phyloP scores from a whole-genome alignment of 2,888 invertebrate species.

The Adelognathus sp. region DNA sequence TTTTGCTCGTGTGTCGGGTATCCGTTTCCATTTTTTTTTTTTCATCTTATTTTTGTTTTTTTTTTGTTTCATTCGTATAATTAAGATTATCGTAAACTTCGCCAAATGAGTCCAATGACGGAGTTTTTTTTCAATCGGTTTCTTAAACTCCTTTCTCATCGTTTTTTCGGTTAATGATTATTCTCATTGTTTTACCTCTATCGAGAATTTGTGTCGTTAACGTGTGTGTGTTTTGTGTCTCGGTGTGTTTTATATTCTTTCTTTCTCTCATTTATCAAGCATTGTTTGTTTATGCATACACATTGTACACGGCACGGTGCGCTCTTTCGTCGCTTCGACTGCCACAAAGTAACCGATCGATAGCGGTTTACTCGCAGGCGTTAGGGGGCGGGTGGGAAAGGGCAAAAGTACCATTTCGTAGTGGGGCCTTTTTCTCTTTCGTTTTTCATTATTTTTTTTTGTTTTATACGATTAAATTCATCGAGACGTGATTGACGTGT shows the following conservation, averaged over 20 bases:
- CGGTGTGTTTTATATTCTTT: constrained; percentile 62
- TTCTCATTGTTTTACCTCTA: constrained; percentile 31
- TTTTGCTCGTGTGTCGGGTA: constrained; percentile 31
- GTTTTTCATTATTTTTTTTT: constrained; percentile 23
- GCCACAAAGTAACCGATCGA: constrained; percentile 22
- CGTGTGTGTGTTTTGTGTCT: constrained; percentile 29
- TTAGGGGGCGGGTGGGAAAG: constrained; percentile 30
- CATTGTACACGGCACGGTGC: constrained; percentile 74
- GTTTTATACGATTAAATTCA: constrained; percentile 70
- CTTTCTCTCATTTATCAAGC: constrained; percentile 64
- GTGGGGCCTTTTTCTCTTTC: background rate
- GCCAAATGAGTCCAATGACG: constrained; percentile 47
- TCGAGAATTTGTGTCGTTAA: constrained; percentile 41
- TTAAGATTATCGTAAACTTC: constrained; percentile 40
- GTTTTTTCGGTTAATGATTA: constrained; percentile 22
- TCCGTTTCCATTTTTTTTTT: too few species aligned
- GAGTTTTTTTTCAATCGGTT: constrained; percentile 14
- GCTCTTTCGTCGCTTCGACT: constrained; percentile 37
- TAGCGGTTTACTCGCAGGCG: constrained; percentile 67
- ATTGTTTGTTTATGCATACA: constrained; percentile 75
- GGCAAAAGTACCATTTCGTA: background rate
- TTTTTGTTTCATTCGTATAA: background rate
- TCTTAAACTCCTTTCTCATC: constrained; percentile 7
- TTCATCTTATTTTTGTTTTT: constrained; percentile 22
- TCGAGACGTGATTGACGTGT: constrained; percentile 74